These are phyloP conservation scores for Lethenteron reissneri DNA, from an alignment of 2,113 vertebrate species.

Conservation along the genomic window DNA sequence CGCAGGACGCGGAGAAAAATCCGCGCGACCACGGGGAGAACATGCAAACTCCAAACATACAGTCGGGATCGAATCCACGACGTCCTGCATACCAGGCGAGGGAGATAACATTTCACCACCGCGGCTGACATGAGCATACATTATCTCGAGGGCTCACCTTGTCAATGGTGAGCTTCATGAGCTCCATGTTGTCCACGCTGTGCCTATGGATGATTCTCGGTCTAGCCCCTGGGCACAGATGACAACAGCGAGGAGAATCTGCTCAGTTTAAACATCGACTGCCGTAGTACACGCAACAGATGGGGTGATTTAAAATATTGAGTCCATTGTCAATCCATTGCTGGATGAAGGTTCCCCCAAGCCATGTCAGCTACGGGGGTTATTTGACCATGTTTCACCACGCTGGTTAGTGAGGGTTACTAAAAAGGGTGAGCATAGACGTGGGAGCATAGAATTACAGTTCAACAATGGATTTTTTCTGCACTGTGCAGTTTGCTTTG, in stretches of 20 bases:
- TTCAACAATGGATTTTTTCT: too few relatives aligned
- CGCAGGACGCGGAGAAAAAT: constrained; percentile 12
- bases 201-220: constrained; percentile 45
- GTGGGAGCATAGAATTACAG: too few relatives aligned
- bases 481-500: too few relatives aligned
- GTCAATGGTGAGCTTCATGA: constrained; percentile 82
- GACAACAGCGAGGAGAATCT: constrained; percentile 7
- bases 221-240: constrained; percentile 32
- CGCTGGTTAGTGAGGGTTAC: background rate
- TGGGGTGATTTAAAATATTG: background rate
- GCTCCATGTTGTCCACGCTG: constrained; percentile 96
- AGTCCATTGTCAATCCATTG: background rate
- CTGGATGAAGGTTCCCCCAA: background rate
- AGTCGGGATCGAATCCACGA: too few relatives aligned
- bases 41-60: background rate
- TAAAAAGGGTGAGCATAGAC: background rate
- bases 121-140: background rate
- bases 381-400: background rate
- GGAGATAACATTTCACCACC: background rate
- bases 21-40: constrained; percentile 9
- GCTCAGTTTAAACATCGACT: constrained; percentile 8
- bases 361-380: background rate
- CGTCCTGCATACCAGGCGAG: background rate
- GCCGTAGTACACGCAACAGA: background rate
- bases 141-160: constrained; percentile 27